Base-by-base conservation (phyloP, 2,888 invertebrate genomes). In the Andrena chrysosceles region DNA sequence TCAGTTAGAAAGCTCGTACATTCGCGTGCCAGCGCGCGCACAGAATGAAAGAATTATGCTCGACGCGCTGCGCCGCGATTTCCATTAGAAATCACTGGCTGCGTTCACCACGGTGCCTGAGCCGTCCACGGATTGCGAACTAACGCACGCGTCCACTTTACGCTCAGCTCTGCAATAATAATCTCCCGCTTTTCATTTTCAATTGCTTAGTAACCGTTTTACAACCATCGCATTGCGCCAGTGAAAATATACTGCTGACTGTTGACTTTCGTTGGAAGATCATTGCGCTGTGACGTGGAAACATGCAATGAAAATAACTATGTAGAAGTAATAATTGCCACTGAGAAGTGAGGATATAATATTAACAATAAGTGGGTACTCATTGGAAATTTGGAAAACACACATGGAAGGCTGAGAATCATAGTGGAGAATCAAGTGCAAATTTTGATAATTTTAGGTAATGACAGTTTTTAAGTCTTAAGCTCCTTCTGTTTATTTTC, bases 11-110 rank as follows among this genome's bases (percentile, higher is more conserved):
- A 91, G 91, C 87, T 84, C 77, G 13, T 68, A 67, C 72, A 35
- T 78, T 82, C 82, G 83, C 89, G 83, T 83, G 87, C 84, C 87
- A 83, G 76, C 79, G 76, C 77, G 73, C 71, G 62, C 64, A 31
- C 26, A 35, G 20, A 49, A 68, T 67, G 54, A 67, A 74, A 83
- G 71, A 81, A 77, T 73, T 85, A 87, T 85, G 85, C 85, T 74
- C 85, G 83, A 84, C 84, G 83, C 76, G 85, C 75, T 79, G 83
- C 85, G 73, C 68, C 70, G 70, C 86, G 91, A 92, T 91, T 92
- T 92, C 91, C 91, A 91, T 92, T 91, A 91, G 91, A 91, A 89
- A 91, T 89, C 88, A 72, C n/a, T 35, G 42, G n/a, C 29, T 42
- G 42, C 8, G 20, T 42, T 20, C 59, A 33, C n/a, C 77, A n/a